Base-by-base conservation (phyloP, 2,797 vertebrate species). In the Cuniculus paca region DNA sequence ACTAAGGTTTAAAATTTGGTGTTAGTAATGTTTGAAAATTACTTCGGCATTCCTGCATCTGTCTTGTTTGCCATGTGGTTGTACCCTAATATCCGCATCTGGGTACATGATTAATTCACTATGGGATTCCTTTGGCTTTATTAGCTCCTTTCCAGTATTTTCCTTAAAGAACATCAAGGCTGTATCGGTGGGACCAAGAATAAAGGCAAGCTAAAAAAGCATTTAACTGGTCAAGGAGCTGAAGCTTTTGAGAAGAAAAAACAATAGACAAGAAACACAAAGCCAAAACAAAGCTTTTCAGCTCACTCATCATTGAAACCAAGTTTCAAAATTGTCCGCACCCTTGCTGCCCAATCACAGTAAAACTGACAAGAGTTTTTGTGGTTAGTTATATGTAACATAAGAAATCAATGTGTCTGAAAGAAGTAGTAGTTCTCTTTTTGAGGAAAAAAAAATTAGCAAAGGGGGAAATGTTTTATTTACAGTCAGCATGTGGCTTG, bases 191-290 rank as follows among this genome's bases (percentile, higher is more conserved):
- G 63, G 63, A 54, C 80, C 16, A 8, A 36, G 61, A 80, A 52
- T 68, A 56, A 95, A 91, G 52, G 52, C 60, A 68, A 34, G 61
- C 58, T 75, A 12, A 70, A 88, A 83, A 63, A 74, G 42, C 65
- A 82, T 72, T 88, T 24, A 74, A 80, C 39, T 61, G 61, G 60
- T 60, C 10, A 95, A 81, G 75, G 39, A 70, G 54, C 54, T 56
- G 68, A 87, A 65, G 54, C 52, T 39, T 80, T 96, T 75, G 72
- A 89, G 93, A 91, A 82, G 72, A 24, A 80, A 22, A 83, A 89
- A 22, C 20, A 92, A 45, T 65, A 87, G 58, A 65, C 7, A 92
- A 78, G 82, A 85, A 95, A 78, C 4, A 22, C 70, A 84, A 74
- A 84, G 48, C 34, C 60, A 9, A 61, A 95, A 24, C 4, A 8